Evolutionary conservation across 2,797 vertebrate species (phyloP), one percentile per base, ranked within the genome.

Genomic region (Sternotherus odoratus): DNA sequence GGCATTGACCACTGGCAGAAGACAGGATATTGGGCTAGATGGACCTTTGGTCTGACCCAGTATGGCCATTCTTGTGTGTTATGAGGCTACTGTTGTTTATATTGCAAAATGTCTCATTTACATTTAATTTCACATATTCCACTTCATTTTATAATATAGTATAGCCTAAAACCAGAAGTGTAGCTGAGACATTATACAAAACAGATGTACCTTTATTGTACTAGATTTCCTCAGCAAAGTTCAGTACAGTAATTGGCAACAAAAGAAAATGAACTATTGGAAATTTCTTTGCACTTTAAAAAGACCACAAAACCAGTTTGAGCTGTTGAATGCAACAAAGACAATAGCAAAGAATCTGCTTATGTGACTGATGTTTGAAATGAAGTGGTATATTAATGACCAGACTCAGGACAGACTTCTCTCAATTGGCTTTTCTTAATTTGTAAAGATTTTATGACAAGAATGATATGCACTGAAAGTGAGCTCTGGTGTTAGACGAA

Each of bases 361-460:
- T 66, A 60, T 33, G 60, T 66, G 60, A n/a, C 16, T 66, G 33
- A 66, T 16, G 16, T n/a, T n/a, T 66, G 60, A 66, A 66, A 66
- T 36, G 4, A n/a, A 33, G 28, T 57, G 12, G 30, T 56, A 21
- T 60, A 33, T 60, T 60, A 60, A 33, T 15, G 13, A 60, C 15
- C 30, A n/a, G 16, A 39, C 66, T 69, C 23, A 69, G 66, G 66
- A n/a, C 33, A 23, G 36, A 69, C 9, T 69, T 69, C 36, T 69
- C 66, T 39, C 36, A 69, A 6, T 24, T 39, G 36, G 5, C 66
- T 39, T 69, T 66, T 30, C 69, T 90, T 75, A 15, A 8, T 12
- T 26, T 10, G 1, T 9, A 1, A 3, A 5, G 5, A 1, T 39
- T 79, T 49, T 50, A 50, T 2, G 50, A 85, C 46, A 17, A 26